Percentiles rank a stretch among this genome's conserved stretches.
Conservation (phyloP, 2,888 invertebrate genomes). For the Orthosia gracilis region DNA sequence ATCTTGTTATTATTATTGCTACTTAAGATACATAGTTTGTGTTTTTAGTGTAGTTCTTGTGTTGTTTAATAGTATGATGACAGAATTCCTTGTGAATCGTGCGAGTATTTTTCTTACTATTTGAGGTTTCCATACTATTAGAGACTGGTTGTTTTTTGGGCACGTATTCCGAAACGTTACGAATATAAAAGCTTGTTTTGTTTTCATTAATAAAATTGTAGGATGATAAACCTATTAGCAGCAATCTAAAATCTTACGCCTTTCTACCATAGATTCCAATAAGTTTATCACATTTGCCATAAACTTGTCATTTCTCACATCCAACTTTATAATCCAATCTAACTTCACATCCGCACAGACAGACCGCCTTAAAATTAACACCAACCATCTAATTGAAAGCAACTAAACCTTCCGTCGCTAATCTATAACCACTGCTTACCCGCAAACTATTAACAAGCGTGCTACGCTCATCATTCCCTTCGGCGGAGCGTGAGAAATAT, state of each 20-base stretch:
- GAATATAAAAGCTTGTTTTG: too few relatives aligned
- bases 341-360: background rate
- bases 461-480: constrained; percentile 58
- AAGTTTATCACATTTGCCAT: background rate
- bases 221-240: background rate
- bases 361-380: constrained; percentile 45
- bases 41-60: too few relatives aligned
- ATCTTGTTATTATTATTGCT: too few relatives aligned
- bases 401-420: constrained; percentile 7
- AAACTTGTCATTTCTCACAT: background rate
- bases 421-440: constrained; percentile 21
- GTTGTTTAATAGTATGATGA: too few relatives aligned
- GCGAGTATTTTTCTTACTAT: too few relatives aligned
- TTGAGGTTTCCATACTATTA: too few relatives aligned
- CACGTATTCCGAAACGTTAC: too few relatives aligned
- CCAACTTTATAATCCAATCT: background rate
- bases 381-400: constrained; percentile 28
- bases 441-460: constrained; percentile 37
- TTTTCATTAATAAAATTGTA: background rate
- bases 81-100: too few relatives aligned
- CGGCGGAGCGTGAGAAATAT: constrained; percentile 58
- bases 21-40: too few relatives aligned
- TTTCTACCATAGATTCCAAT: background rate
- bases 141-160: too few relatives aligned
- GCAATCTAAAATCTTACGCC: background rate